Percentiles rank a stretch among this genome's conserved stretches.
Conservation (phyloP, 2,797 vertebrate species). For the Cynopterus sphinx region DNA sequence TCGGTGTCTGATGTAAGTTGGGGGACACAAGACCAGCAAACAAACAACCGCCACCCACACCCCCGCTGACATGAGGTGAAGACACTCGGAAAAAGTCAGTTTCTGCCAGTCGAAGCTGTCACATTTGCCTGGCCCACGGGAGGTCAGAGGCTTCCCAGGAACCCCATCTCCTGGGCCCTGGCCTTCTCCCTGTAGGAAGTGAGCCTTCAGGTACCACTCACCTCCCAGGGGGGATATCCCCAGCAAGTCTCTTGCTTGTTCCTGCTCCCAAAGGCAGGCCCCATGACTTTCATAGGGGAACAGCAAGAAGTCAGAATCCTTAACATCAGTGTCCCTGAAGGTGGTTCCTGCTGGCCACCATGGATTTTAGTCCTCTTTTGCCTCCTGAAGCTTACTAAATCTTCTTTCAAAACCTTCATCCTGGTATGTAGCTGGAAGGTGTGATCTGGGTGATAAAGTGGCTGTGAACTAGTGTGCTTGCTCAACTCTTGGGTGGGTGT, state of each 20-base stretch:
- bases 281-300: background rate
- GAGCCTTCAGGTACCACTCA: background rate
- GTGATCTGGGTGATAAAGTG: background rate
- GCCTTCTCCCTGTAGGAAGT: too few relatives aligned
- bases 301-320: too few relatives aligned
- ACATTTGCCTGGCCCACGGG: background rate
- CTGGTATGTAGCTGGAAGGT: background rate
- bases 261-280: background rate
- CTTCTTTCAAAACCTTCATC: background rate
- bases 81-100: rapidly evolving
- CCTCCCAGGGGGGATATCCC: background rate
- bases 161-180: background rate
- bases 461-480: background rate
- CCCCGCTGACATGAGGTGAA: rapidly evolving
- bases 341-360: background rate
- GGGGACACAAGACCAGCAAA: background rate
- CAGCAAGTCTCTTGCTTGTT: too few relatives aligned
- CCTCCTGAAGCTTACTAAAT: background rate
- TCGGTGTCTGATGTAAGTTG: background rate
- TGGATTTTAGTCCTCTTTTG: background rate
- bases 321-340: background rate
- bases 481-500: background rate
- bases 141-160: background rate
- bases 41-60: too few relatives aligned
- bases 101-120: background rate